Base-by-base conservation (phyloP, 2,797 vertebrate genomes). In the Falco concolor region DNA sequence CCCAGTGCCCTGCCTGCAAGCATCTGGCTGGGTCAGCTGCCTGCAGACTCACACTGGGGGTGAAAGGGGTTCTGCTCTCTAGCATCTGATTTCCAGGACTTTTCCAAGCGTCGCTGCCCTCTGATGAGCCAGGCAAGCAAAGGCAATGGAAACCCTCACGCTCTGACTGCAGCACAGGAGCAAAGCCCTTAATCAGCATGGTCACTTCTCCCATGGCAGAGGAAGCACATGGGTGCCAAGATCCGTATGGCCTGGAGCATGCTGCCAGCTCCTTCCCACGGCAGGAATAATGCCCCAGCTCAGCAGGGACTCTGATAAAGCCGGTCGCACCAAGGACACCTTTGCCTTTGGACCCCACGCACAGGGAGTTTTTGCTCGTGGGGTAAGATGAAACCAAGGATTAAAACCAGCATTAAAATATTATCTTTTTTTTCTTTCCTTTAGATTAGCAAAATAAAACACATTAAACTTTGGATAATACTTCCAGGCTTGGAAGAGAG, bases 201-300 rank as follows among this genome's bases (percentile, higher is more conserved):
- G 53, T 17, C 19, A 30, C 63, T 61, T 44, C 49, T 82, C 36
- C 61, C 21, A 5, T 4, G 49, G 74, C 79, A 81, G 42, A 38
- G 64, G 60, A 83, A 77, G 54, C 85, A 53, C 8, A 7, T 10
- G 59, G 52, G 18, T 21, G 12, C 57, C 52, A n/a, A 83, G 22
- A 53, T 54, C 73, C 18, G 4, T 7, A 28, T 0, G 8, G 69
- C 19, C 14, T 3, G 2, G 32, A 40, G 3, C 1, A 2, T 10
- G 3, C 49, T 63, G 42, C 32, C 6, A 8, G 17, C 28, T 90
- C 27, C 32, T 16, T 40, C 38, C 42, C 9, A 1, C 2, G 2
- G 27, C 1, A 10, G 47, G 53, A 60, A 61, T n/a, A 49, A 32
- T 7, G 4, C 23, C 47, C 30, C 6, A 6, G 5, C 59, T 80